Conservation (phyloP, 1,140 invertebrate species). For the Nixonia krombeini region DNA sequence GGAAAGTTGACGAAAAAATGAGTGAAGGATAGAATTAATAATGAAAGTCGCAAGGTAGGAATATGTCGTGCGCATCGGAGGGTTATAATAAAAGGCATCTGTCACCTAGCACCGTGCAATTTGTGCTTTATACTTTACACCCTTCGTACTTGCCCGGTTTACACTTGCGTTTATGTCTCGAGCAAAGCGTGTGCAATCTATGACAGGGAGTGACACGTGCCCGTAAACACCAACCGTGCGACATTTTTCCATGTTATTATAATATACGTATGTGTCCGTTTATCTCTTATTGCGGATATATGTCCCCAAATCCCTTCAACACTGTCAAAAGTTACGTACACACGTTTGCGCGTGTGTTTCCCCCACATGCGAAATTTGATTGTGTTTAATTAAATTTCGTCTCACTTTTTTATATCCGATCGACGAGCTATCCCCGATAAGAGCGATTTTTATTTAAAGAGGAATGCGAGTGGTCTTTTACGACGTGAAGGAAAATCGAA, state of each 20-base stretch:
- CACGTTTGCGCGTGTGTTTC: too few relatives aligned
- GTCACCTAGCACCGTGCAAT: conserved; percentile 63
- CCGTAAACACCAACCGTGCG: conserved; percentile 60
- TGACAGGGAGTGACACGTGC: conserved; percentile 44
- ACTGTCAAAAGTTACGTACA: too few relatives aligned
- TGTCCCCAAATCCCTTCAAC: conserved; percentile 16
- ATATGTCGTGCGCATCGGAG: conserved; percentile 35
- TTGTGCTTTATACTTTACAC: conserved; percentile 65
- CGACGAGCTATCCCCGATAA: too few relatives aligned
- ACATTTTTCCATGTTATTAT: conserved; percentile 43
- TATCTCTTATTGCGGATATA: conserved; percentile 6
- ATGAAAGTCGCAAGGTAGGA: conserved; percentile 34
- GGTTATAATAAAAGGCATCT: conserved; percentile 68
- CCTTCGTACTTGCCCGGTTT: conserved; percentile 54
- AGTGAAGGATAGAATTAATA: conserved; percentile 27
- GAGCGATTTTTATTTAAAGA: too few relatives aligned
- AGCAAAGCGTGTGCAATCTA: conserved; percentile 44
- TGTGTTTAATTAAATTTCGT: too few relatives aligned
- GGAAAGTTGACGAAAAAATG: neutral
- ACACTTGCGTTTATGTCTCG: conserved; percentile 66
- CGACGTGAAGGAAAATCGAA: too few relatives aligned
- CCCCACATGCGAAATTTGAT: too few relatives aligned
- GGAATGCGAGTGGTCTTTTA: too few relatives aligned
- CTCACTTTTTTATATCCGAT: too few relatives aligned
- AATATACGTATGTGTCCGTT: conserved; percentile 18